phyloP scores from a whole-genome alignment of 2,888 invertebrate species.

The Timandra comae region DNA sequence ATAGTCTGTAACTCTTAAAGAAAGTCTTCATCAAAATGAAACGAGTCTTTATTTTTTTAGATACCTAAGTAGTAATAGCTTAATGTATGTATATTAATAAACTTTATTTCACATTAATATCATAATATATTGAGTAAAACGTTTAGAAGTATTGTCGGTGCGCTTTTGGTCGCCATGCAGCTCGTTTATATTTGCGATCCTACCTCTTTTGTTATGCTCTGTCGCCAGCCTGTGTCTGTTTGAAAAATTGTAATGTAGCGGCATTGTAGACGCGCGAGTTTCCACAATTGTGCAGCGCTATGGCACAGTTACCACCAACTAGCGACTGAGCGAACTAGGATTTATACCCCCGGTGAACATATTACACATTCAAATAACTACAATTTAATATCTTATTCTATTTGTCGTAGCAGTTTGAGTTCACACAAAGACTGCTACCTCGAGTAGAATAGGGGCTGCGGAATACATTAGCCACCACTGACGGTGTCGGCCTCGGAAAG shows the following conservation, averaged over 20 bases:
- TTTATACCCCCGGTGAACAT: slow-evolving; percentile 29
- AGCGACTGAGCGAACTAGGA: slow-evolving; percentile 29
- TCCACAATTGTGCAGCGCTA: slow-evolving; percentile 50
- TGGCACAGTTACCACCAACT: slow-evolving; percentile 24
- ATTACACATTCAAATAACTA: slow-evolving; percentile 7
- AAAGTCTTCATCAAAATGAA: too few species aligned
- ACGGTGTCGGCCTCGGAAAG: slow-evolving; percentile 57
- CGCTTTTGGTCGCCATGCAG: slow-evolving; percentile 56
- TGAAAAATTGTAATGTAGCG: slow-evolving; percentile 73
- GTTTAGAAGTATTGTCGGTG: slow-evolving; percentile 26
- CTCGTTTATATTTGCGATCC: slow-evolving; percentile 72
- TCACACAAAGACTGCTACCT: slow-evolving; percentile 47
- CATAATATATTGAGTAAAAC: not conserved
- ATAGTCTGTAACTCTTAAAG: too few species aligned
- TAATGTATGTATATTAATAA: too few species aligned
- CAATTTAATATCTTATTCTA: not conserved
- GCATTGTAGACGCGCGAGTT: slow-evolving; percentile 59
- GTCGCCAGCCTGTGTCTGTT: slow-evolving; percentile 69
- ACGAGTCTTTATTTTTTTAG: too few species aligned
- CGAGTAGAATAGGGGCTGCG: slow-evolving; percentile 44
- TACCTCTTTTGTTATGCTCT: slow-evolving; percentile 70
- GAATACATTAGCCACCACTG: slow-evolving; percentile 69
- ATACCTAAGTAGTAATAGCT: too few species aligned
- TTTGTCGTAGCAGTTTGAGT: not conserved
- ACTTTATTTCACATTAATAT: too few species aligned